Percentiles rank a stretch among this genome's conserved stretches.
Conservation (phyloP, 2,113 vertebrate species). For the Progne subis region DNA sequence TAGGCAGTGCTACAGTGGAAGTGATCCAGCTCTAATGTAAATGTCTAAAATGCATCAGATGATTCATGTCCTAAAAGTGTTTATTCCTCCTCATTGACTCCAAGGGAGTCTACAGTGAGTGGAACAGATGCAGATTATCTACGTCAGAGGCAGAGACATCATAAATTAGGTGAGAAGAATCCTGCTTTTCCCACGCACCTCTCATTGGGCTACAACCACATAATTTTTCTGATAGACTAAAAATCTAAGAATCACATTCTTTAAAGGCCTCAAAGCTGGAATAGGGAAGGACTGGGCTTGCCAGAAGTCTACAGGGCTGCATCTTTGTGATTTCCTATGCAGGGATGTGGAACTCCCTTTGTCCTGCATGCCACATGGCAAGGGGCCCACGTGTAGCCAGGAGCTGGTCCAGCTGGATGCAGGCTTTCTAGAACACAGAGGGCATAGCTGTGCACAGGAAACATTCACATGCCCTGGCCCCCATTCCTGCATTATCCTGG, state of each 20-base stretch:
- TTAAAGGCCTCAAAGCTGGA: neutral
- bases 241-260: neutral
- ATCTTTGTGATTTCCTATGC: neutral
- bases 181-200: neutral
- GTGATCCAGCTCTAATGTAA: conserved; percentile 52
- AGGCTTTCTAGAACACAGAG: neutral
- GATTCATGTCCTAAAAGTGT: conserved; percentile 58
- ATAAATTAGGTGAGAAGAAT: conserved; percentile 34
- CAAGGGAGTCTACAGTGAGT: conserved; percentile 20
- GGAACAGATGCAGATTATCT: conserved; percentile 39
- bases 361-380: neutral
- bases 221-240: neutral
- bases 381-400: neutral
- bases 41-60: conserved; percentile 58
- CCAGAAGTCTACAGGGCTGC: neutral
- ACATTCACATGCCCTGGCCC: neutral
- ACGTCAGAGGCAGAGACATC: conserved; percentile 26
- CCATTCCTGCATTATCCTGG: neutral
- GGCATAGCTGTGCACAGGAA: neutral
- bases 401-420: neutral
- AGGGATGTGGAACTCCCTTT: neutral
- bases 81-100: conserved; percentile 53
- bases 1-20: conserved; percentile 42
- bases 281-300: neutral
- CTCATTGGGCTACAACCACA: neutral